phyloP scores from a whole-genome alignment of 37 sponge, comb jelly and placozoan genomes.

The Geodia barretti region DNA sequence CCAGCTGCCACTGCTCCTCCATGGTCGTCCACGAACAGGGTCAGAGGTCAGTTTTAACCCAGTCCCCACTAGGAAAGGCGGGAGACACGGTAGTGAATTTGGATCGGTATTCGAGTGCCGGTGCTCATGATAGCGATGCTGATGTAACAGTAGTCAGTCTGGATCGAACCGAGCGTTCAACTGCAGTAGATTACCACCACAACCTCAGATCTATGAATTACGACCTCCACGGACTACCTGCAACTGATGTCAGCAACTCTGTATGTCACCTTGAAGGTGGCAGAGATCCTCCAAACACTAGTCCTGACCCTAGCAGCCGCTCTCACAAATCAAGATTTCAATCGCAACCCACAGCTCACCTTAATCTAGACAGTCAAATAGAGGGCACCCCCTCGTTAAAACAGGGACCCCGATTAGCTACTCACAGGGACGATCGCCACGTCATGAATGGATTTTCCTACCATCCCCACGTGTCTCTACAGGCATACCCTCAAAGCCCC shows the following conservation, averaged over 20 bases:
- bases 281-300: no score
- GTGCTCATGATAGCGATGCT: neutral
- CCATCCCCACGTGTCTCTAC: neutral
- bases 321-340: no score
- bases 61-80: neutral
- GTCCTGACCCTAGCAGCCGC: no score
- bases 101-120: neutral
- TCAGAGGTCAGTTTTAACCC: neutral
- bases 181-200: no score
- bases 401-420: neutral
- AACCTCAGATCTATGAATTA: neutral
- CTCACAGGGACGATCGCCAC: neutral
- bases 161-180: no score
- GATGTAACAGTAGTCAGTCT: neutral
- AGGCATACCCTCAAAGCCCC: neutral
- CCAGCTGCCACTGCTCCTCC: neutral
- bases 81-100: neutral
- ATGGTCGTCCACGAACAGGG: neutral
- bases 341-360: neutral
- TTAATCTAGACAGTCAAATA: neutral
- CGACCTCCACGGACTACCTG: no score
- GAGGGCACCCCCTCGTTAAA: neutral
- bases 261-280: no score
- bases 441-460: neutral
- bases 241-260: no score